Conservation (phyloP, 1,140 invertebrate species). For the Dreissena rostriformis region DNA sequence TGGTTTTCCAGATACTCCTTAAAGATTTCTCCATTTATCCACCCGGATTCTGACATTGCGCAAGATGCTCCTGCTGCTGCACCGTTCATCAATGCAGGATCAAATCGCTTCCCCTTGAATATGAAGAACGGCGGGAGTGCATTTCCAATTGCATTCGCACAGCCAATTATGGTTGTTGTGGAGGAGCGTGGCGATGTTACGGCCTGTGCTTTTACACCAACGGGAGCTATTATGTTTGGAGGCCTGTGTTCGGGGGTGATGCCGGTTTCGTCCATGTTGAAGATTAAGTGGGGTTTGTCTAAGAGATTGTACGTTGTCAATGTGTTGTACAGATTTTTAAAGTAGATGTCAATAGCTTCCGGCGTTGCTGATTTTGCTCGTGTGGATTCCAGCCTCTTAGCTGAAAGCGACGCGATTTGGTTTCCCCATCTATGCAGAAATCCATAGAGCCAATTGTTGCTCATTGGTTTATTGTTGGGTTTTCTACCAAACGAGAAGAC, state of each 20-base stretch:
- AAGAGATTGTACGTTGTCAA: not conserved
- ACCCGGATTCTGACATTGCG: slow-evolving; percentile 8
- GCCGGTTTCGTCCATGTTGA: not conserved
- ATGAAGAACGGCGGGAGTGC: no score
- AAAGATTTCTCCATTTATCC: not conserved
- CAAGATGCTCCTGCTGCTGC: not conserved
- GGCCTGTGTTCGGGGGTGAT: slow-evolving; percentile 7
- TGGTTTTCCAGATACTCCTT: slow-evolving; percentile 11
- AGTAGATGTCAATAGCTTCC: slow-evolving; percentile 9
- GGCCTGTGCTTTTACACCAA: no score
- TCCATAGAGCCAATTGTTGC: no score
- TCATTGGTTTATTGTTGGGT: not conserved
- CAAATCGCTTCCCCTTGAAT: no score
- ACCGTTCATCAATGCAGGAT: no score
- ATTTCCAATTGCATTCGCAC: no score
- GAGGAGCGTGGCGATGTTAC: slow-evolving; percentile 1
- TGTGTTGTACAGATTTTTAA: not conserved
- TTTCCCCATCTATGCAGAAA: slow-evolving; percentile 14
- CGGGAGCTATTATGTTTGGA: no score
- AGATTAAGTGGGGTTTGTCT: not conserved
- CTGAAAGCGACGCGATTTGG: not conserved
- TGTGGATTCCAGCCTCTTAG: not conserved
- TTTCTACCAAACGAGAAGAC: slow-evolving; percentile 10
- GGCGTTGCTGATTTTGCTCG: not conserved
- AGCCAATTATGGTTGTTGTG: slow-evolving; percentile 27